These are phyloP conservation scores for Contarinia nasturtii DNA, from an alignment of 1,140 invertebrate genomes.

Conservation along the genomic window DNA sequence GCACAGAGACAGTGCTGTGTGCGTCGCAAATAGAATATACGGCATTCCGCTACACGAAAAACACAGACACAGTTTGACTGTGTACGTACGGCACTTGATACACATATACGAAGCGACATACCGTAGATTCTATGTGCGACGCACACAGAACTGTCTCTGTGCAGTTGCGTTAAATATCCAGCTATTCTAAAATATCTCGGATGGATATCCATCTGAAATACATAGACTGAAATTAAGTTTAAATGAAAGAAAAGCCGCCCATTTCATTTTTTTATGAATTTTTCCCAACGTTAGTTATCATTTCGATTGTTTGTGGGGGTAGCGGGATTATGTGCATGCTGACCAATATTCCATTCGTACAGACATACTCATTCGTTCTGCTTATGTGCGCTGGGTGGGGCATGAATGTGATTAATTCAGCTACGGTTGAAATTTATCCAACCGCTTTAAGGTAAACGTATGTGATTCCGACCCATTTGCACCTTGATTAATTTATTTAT, in stretches of 20 bases:
- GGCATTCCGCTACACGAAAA: background rate
- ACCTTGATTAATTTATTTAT: background rate
- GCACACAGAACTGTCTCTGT: no score
- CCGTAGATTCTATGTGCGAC: no score
- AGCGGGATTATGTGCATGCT: no score
- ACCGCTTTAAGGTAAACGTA: background rate
- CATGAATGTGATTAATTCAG: slow-evolving; percentile 8
- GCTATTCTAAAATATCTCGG: no score
- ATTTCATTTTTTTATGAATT: background rate
- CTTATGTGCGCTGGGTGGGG: slow-evolving; percentile 6
- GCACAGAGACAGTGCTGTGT: no score
- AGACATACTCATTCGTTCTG: slow-evolving; percentile 5
- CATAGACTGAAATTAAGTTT: background rate
- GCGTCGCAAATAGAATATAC: no score
- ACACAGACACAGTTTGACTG: background rate
- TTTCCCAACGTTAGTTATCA: no score
- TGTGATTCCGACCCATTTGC: background rate
- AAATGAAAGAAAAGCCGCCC: background rate
- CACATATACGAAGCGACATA: background rate
- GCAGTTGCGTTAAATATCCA: no score
- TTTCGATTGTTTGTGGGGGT: no score
- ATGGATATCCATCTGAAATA: no score
- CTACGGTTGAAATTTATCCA: slow-evolving; percentile 10
- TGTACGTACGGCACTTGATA: background rate
- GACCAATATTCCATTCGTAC: background rate